Conservation (phyloP, 2,113 vertebrate species). For the Macaca nemestrina region DNA sequence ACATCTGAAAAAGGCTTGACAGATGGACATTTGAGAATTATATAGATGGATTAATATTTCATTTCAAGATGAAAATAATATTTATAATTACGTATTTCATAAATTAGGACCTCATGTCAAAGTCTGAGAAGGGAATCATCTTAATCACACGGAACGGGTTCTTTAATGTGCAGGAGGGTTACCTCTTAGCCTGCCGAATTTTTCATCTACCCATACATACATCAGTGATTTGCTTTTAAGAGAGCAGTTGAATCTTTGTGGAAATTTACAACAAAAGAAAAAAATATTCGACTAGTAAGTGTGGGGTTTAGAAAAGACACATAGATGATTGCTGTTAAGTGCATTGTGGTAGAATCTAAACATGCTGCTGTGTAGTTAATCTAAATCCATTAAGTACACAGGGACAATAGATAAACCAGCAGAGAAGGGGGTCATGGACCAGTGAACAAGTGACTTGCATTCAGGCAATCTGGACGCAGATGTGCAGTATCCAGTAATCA, state of each 20-base stretch:
- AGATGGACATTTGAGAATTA: not conserved
- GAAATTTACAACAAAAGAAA: not conserved
- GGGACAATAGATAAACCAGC: not conserved
- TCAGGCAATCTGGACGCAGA: not conserved
- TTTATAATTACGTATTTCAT: not conserved
- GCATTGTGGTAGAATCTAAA: not conserved
- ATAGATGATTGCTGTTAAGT: not conserved
- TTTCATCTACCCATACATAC: not conserved
- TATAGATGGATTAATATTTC: not conserved
- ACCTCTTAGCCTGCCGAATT: not conserved
- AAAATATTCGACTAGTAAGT: not conserved
- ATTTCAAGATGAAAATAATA: constrained; percentile 7
- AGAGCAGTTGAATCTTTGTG: not conserved
- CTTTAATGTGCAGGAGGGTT: not conserved
- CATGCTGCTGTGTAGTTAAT: not conserved
- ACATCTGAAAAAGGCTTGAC: not conserved
- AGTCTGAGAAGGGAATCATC: not conserved
- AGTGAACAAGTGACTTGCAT: not conserved
- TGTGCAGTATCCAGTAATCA: too few relatives aligned
- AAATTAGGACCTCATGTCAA: not conserved
- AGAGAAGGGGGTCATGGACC: not conserved
- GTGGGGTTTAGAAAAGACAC: not conserved
- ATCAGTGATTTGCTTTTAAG: not conserved
- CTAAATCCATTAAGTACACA: not conserved
- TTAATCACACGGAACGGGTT: not conserved